Percentiles rank a stretch among this genome's conserved stretches.
Conservation (phyloP, 2,888 invertebrate species). For the Allolobophora icterica region DNA sequence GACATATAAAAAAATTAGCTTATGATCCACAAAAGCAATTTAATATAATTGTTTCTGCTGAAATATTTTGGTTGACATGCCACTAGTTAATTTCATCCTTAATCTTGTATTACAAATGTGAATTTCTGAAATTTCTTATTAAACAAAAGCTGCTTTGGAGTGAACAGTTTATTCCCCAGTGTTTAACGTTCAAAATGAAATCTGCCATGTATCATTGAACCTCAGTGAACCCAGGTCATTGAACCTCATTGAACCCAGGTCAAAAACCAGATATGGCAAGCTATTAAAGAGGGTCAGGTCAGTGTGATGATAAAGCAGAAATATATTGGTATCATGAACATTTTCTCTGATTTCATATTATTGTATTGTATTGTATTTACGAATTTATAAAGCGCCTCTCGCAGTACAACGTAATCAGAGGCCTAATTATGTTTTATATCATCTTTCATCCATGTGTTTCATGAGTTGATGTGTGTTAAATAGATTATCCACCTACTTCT, state of each 20-base stretch:
- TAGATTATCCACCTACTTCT: background rate
- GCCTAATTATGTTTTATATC: background rate
- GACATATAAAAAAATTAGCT: too few relatives aligned
- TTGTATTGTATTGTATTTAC: too few relatives aligned
- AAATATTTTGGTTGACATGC: too few relatives aligned
- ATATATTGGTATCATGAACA: background rate
- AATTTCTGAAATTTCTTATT: background rate
- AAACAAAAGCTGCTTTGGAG: background rate
- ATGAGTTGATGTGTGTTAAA: background rate
- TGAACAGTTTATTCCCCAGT: background rate
- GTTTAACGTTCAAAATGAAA: background rate
- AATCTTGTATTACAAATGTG: background rate
- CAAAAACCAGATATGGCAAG: background rate
- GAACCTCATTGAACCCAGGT: background rate
- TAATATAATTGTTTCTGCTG: too few relatives aligned
- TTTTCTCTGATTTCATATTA: background rate
- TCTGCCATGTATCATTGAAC: background rate
- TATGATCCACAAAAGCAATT: too few relatives aligned
- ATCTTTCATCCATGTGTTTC: background rate
- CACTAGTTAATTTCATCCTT: too few relatives aligned
- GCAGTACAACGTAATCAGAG: too few relatives aligned
- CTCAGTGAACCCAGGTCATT: background rate
- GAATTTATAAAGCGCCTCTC: too few relatives aligned
- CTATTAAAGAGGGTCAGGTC: background rate
- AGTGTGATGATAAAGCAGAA: background rate